Conservation (phyloP, 2,113 vertebrate genomes). For the Marmota flaviventris region DNA sequence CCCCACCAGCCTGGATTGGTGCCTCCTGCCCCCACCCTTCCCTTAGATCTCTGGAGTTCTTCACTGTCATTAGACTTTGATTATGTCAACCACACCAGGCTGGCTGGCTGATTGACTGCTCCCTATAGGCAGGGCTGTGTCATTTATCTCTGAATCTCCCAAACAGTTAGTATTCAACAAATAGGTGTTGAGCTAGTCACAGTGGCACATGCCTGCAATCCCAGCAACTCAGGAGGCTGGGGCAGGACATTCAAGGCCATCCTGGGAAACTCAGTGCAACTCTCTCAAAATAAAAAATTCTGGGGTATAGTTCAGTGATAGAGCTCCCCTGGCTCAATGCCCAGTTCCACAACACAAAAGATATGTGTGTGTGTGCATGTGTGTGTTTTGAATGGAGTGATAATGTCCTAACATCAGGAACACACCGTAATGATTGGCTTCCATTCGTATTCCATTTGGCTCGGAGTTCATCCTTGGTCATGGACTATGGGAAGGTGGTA, state of each 20-base stretch:
- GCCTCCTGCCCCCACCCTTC: too few species aligned
- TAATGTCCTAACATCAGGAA: neutral
- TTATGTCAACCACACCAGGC: neutral
- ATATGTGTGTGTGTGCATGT: too few species aligned
- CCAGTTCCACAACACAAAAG: neutral
- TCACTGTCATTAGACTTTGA: neutral
- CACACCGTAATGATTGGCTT: neutral
- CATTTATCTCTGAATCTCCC: neutral
- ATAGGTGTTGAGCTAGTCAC: neutral
- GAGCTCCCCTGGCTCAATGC: neutral
- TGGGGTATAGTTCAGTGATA: neutral
- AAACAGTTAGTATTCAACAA: neutral
- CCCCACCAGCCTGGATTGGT: accelerated
- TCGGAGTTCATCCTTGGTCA: neutral
- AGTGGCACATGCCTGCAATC: neutral
- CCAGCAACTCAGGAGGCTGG: neutral
- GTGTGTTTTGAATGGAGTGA: neutral
- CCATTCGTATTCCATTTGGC: neutral
- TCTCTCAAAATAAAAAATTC: neutral
- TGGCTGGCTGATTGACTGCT: neutral
- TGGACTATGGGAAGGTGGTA: neutral
- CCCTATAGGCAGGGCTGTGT: neutral
- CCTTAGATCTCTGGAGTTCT: neutral
- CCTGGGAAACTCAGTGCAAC: neutral
- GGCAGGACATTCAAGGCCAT: neutral